Evolutionary conservation across 2,888 invertebrate genomes (phyloP), one percentile per base, ranked within the genome.

Genomic region (Oscheius sp.): DNA sequence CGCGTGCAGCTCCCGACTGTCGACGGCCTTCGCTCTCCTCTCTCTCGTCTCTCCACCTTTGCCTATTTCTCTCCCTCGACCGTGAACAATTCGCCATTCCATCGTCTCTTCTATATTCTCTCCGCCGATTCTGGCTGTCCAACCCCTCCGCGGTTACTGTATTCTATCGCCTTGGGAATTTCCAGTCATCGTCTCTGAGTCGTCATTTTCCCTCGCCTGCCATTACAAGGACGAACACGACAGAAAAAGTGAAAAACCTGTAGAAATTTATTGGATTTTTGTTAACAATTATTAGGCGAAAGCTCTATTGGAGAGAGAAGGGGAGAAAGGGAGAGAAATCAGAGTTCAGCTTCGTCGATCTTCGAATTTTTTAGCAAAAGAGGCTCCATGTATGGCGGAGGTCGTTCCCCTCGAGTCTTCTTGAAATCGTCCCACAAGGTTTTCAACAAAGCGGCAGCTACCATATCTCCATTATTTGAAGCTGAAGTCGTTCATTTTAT

Each of bases 381-480:
- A 8, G 82, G 82, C 65, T 83, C 81, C n/a, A 65, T 45, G 15
- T 64, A 70, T 10, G 80, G 77, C 6, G 76, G 77, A 23, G 64
- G 63, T 15, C 67, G 57, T 29, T 74, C 46, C 17, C 42, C 69
- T 27, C 57, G 61, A 5, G 50, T 52, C 42, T 69, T 67, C 25
- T 71, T 52, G 63, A 75, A 83, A n/a, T 82, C 80, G n/a, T 74
- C 67, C 83, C 83, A 83, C 31, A 84, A 65, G 27, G 78, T 70
- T 55, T 73, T 67, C 48, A 83, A 55, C 34, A 83, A 71, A 33
- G 80, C 58, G 42, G 76, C 79, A 5, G 84, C 77, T 46, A 83
- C 75, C 64, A 84, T 69, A 65, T 83, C 83, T 31, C 83, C 83
- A 58, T 70, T 69, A 57, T 81, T 75, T 6, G 69, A 50, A 10